Evolutionary conservation across 2,113 vertebrate species (phyloP).

Genomic region (Chroicocephalus ridibundus): DNA sequence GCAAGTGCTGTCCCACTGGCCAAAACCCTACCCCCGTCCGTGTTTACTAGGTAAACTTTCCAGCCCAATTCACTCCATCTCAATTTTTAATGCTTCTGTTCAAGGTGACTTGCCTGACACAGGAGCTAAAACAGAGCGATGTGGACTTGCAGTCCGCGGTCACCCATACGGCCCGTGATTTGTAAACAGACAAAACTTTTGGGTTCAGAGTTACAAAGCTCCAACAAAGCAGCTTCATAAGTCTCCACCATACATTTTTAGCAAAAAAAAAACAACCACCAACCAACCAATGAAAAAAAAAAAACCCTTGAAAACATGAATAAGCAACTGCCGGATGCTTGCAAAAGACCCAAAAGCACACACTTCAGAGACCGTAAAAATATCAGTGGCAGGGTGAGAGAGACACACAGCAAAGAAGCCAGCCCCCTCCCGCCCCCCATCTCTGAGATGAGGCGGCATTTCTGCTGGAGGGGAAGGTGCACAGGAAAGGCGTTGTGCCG

Average conservation of each 20-base stretch:
- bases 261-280: background rate
- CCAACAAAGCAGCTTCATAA: background rate
- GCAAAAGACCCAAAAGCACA: background rate
- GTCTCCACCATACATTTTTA: background rate
- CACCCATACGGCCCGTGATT: accelerated
- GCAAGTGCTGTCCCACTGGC: background rate
- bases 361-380: background rate
- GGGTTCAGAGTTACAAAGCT: background rate
- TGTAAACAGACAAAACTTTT: background rate
- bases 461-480: background rate
- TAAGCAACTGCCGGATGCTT: background rate
- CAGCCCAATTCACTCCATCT: background rate
- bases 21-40: background rate
- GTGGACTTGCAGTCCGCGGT: background rate
- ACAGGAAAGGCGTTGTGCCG: background rate
- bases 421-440: accelerated
- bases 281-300: too few species aligned
- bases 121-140: background rate
- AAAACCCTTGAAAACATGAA: accelerated
- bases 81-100: background rate
- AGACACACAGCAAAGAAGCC: background rate
- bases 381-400: background rate
- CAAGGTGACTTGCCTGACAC: background rate
- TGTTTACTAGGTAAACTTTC: background rate
- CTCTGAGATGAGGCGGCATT: background rate